These are phyloP conservation scores for Noctua comes DNA, from an alignment of 2,888 invertebrate species.

Conservation along the genomic window DNA sequence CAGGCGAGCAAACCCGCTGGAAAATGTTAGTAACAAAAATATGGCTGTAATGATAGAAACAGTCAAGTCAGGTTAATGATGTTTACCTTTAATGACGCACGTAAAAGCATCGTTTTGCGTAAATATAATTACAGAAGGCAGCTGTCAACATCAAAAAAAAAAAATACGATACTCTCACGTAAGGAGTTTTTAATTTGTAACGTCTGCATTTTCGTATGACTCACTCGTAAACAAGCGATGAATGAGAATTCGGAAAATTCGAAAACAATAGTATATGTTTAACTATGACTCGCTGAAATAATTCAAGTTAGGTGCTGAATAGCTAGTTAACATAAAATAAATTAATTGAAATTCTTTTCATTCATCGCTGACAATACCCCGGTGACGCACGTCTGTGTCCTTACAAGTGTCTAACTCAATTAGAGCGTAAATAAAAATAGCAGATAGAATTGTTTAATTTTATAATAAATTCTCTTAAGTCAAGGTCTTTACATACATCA, in stretches of 20 bases:
- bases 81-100: constrained; percentile 47
- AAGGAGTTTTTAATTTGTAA: constrained; percentile 34
- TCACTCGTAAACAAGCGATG: constrained; percentile 48
- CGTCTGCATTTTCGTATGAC: constrained; percentile 41
- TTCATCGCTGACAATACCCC: constrained; percentile 58
- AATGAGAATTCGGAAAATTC: constrained; percentile 55
- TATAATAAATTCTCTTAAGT: constrained; percentile 21
- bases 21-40: background rate
- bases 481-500: constrained; percentile 15
- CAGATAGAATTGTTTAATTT: constrained; percentile 16
- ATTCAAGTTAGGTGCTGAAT: constrained; percentile 43
- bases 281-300: constrained; percentile 51
- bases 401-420: constrained; percentile 45
- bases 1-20: background rate
- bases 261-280: constrained; percentile 62
- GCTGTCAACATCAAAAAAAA: constrained; percentile 28
- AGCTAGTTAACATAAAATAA: constrained; percentile 62
- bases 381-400: constrained; percentile 66
- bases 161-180: constrained; percentile 21
- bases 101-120: constrained; percentile 26
- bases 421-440: constrained; percentile 35
- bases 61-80: constrained; percentile 20
- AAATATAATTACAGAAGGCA: constrained; percentile 41
- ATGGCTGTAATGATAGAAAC: constrained; percentile 14
- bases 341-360: constrained; percentile 64